Evolutionary conservation across 2,888 invertebrate species (phyloP), one percentile per base, ranked within the genome.

Genomic region (Phaedon cochleariae): DNA sequence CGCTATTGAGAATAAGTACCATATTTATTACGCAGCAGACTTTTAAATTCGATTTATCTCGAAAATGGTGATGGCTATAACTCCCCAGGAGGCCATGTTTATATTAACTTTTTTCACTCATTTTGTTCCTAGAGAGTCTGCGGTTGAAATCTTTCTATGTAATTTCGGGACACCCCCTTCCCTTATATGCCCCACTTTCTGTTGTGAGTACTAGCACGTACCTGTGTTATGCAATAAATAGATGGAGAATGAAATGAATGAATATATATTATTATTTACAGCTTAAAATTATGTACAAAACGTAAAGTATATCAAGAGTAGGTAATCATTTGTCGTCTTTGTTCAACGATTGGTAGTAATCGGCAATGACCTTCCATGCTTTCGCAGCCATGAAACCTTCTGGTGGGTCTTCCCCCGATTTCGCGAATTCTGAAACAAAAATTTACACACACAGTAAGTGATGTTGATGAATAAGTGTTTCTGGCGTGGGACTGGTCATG

Each of bases 361-460:
- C 89, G 0, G 93, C 87, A 51, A 97, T 87, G 55, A 97, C 90
- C 76, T 90, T 88, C 98, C 98, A 98, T 0, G 97, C 98, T 68
- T 90, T 88, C 0, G 93, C 92, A 15, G 95, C 93, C 98, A 98
- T 98, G 83, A 98, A 98, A 4, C 98, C 98, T 75, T 94, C 90
- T 0, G 98, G 98, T 2, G 98, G 98, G 74, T 89, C 87, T 77
- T 92, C 88, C 1, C 97, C 97, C 17, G 90, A 85, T 79, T 91
- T 89, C 0, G 98, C 98, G 59, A 74, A 81, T 89, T 76, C 79
- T 79, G 48, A 52, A 73, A 68, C 46, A 59, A 41, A 65, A 52
- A 21, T 18, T 26, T 12, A 15, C 41, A 41, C 17, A 12, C 41
- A 41, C 3, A 41, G 4, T 41, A 3, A 41, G 41, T 3, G 4